Evolutionary conservation across 2,888 invertebrate species (phyloP).

Genomic region (Ormyrus rosae): DNA sequence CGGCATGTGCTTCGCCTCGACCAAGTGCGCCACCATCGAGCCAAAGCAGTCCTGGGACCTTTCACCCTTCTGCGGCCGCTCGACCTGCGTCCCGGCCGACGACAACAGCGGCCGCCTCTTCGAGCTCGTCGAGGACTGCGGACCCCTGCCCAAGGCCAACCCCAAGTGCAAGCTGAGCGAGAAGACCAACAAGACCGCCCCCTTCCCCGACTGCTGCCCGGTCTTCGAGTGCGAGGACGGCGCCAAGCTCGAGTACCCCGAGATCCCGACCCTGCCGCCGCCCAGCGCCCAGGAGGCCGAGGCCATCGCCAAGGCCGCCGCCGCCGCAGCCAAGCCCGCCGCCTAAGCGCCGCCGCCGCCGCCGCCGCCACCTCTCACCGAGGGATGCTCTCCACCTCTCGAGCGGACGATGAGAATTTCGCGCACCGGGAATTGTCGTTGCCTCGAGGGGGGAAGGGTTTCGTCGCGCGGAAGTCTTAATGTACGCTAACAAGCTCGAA

Average conservation of each 20-base stretch:
- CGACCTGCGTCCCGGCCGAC: slow-evolving; percentile 89
- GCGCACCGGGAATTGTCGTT: not conserved
- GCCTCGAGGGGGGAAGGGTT: not conserved
- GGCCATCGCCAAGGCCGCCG: slow-evolving; percentile 44
- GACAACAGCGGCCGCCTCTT: slow-evolving; percentile 86
- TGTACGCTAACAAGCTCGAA: not conserved
- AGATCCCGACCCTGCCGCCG: slow-evolving; percentile 80
- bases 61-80: slow-evolving; percentile 93
- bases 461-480: too few species aligned
- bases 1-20: slow-evolving; percentile 93
- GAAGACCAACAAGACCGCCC: slow-evolving; percentile 92
- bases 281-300: slow-evolving; percentile 66
- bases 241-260: slow-evolving; percentile 90
- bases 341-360: slow-evolving; percentile 2
- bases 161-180: slow-evolving; percentile 92
- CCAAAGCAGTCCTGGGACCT: slow-evolving; percentile 91
- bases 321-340: slow-evolving; percentile 29
- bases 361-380: not conserved
- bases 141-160: slow-evolving; percentile 90
- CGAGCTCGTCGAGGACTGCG: slow-evolving; percentile 92
- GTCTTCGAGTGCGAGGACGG: slow-evolving; percentile 91
- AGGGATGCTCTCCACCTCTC: not conserved
- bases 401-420: not conserved
- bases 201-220: slow-evolving; percentile 92
- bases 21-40: slow-evolving; percentile 91